Base-by-base conservation (phyloP, 2,797 vertebrate genomes). In the Sebastes variabilis region DNA sequence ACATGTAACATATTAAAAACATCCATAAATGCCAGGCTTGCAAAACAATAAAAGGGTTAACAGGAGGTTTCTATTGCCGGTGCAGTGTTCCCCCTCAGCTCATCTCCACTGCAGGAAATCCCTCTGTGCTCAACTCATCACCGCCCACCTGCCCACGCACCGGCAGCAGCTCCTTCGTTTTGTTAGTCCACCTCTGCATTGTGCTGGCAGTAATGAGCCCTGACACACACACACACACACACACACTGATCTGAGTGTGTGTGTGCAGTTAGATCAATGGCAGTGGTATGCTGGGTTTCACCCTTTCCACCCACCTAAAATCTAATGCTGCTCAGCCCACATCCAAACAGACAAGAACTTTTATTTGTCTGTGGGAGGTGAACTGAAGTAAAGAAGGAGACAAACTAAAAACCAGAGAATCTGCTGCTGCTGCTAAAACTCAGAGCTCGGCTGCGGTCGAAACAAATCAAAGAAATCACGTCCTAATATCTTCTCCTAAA, bases 121-220 rank as follows among this genome's bases (percentile, higher is more conserved):
- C 79, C 81, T 72, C 22, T 54, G 64, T 16, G 34, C 64, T 69
- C 9, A 27, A 32, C 62, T 24, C 61, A 75, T 65, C 71, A 38
- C 72, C 56, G 24, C 80, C 54, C 62, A 38, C 20, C 34, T 8
- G 42, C 82, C 58, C 64, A 64, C 80, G 2, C 46, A 62, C 59
- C 20, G 11, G 46, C 62, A 12, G 18, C 58, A 30, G 6, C 60
- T 56, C 56, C 49, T 70, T 24, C 42, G 46, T 70, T 55, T 27
- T 46, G 55, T 66, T 68, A 62, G n/a, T 69, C 79, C 72, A 49
- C 84, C 73, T 66, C 81, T 82, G 81, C 74, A 80, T 86, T 66
- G 61, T 80, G 76, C 56, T 74, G 12, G 24, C 69, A 86, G 62
- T 72, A 72, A 81, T 79, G 58, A 85, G 81, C 58, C 20, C 56